These are phyloP conservation scores for Scaptomyza flava DNA, from an alignment of 2,888 invertebrate genomes.

Conservation along the genomic window DNA sequence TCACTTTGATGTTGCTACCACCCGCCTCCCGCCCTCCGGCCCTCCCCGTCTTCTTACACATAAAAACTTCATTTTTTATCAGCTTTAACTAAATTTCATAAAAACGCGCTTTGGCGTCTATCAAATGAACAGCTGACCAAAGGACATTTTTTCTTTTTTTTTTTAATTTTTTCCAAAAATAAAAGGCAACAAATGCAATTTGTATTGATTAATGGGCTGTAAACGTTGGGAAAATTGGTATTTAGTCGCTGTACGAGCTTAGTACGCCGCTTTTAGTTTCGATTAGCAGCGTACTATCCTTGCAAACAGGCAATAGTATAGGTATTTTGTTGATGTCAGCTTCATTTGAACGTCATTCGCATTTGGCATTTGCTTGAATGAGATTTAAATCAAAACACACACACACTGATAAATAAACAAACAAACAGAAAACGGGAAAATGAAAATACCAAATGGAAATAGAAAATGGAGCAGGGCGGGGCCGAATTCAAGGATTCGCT, in stretches of 20 bases:
- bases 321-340: slow-evolving; percentile 21
- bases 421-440: slow-evolving; percentile 2
- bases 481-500: background rate
- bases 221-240: slow-evolving; percentile 3
- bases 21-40: background rate
- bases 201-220: slow-evolving; percentile 17
- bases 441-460: slow-evolving; percentile 36
- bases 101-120: background rate
- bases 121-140: background rate
- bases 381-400: slow-evolving; percentile 50
- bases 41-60: background rate
- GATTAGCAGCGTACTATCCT: too few relatives aligned
- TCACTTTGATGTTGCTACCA: slow-evolving; percentile 58
- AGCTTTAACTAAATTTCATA: slow-evolving; percentile 5
- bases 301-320: background rate
- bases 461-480: slow-evolving; percentile 21
- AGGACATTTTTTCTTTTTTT: too few relatives aligned
- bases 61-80: background rate
- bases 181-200: slow-evolving; percentile 12
- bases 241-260: background rate
- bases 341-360: slow-evolving; percentile 34
- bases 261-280: slow-evolving; percentile 5
- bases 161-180: background rate
- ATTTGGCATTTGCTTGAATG: slow-evolving; percentile 46
- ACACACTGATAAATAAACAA: background rate